These are phyloP conservation scores for Polydrusus tereticollis DNA, from an alignment of 2,888 invertebrate species.

Conservation along the genomic window DNA sequence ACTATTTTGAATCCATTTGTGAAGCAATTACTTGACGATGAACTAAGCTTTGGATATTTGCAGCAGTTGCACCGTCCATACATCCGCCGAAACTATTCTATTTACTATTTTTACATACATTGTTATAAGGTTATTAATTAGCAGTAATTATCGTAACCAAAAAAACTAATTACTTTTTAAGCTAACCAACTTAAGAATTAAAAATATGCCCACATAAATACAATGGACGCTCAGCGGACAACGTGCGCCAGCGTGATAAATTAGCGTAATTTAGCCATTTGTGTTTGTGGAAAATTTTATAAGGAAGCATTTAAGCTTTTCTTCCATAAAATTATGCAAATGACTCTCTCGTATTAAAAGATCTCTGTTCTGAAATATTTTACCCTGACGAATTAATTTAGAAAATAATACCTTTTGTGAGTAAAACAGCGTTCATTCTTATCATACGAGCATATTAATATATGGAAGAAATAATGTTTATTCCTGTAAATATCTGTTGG, in stretches of 20 bases:
- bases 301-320: conserved; percentile 13
- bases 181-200: neutral
- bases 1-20: too few relatives aligned
- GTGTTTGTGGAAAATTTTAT: conserved; percentile 16
- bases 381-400: conserved; percentile 8
- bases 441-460: too few relatives aligned
- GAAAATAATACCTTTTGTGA: neutral
- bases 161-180: conserved; percentile 5
- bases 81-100: too few relatives aligned
- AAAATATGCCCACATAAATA: conserved; percentile 4
- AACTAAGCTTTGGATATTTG: too few relatives aligned
- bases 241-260: neutral
- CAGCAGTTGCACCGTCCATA: too few relatives aligned
- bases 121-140: too few relatives aligned
- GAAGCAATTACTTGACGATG: too few relatives aligned
- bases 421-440: neutral
- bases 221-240: neutral
- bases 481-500: too few relatives aligned
- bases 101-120: too few relatives aligned
- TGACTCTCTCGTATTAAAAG: neutral
- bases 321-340: conserved; percentile 14
- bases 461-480: too few relatives aligned
- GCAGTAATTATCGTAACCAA: too few relatives aligned
- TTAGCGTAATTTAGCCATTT: conserved; percentile 16
- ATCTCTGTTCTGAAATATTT: neutral